Evolutionary conservation across 2,888 invertebrate genomes (phyloP), one percentile per base, ranked within the genome.

Genomic region (Drosophila colorata): DNA sequence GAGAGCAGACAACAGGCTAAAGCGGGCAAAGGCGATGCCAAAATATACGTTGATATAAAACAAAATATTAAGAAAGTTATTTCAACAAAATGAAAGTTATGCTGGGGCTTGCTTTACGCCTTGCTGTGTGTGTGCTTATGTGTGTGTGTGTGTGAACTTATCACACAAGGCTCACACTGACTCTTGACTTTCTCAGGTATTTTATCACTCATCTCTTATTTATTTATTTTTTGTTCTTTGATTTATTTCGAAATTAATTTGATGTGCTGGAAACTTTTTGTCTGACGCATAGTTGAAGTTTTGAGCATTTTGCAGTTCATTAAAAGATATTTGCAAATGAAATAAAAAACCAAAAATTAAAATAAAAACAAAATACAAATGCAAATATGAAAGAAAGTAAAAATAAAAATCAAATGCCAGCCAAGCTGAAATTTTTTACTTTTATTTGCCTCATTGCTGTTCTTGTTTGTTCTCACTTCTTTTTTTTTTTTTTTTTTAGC

Each of bases 1-100:
- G 61, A 23, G 59, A 16, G 58, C 47, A 44, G 57, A 60, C 47
- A 74, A 48, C 43, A 48, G 68, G 40, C 57, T 41, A 43, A 52
- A 60, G 38, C 58, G 7, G 20, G 44, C 43, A 46, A 43, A 57
- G 53, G 9, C 31, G 49, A 35, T 20, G 40, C 25, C 23, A 11
- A 48, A 44, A 43, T 14, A 38, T 44, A 43, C 41, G n/a, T 41
- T 33, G 28, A 60, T 58, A 78, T 65, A 57, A 78, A 80, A 76
- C 73, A 85, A 81, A 85, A 83, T 83, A 83, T 75, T 78, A 79
- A 80, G 80, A 82, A 82, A 85, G 85, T 82, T 82, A 74, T 85
- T 69, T 60, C 74, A 66, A 51, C 74, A 65, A 78, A 78, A 81
- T 67, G 69, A 76, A 81, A 84, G 81, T 80, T 85, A 60, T 51